Evolutionary conservation across 1,140 invertebrate genomes (phyloP), one percentile per base, ranked within the genome.

Genomic region (Nephila pilipes): DNA sequence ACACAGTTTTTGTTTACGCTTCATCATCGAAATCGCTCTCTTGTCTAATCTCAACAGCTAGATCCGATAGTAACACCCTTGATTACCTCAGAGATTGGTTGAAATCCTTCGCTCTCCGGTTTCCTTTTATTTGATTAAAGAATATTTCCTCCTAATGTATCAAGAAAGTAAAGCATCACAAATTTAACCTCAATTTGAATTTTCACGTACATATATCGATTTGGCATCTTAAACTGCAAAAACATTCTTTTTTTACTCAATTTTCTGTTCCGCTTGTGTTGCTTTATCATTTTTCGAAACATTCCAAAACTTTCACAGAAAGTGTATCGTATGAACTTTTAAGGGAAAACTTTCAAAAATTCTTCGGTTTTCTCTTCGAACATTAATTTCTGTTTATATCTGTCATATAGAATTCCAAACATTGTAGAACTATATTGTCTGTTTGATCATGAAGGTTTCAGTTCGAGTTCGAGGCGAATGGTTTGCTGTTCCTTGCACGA

Each of bases 401-500:
- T 46, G 46, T 10, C 2, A 46, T 10, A 46, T 46, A 46, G 46
- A 46, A 46, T 46, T 46, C 46, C 46, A 10, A 46, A 46, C 46
- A 46, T 46, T 25, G 25, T 63, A 20, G 54, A 25, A 65, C 5
- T 32, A 38, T 88, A 69, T 18, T 63, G 3, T 60, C 18, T 55
- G 14, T 80, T 65, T 22, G 5, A 79, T 80, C 12, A 97, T 97
- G 97, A 97, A 97, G 95, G 95, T 97, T 18, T 97, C 96, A 14
- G 96, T 96, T 46, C 94, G 96, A 90, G 95, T 97, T 80, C 94
- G 96, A 22, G 96, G 96, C 2, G 96, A 97, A 94, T 97, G 97
- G 97, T 96, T 97, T 79, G 96, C 97, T 87, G 96, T 97, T 12
- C 97, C 97, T 6, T 97, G 97, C 94, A 96, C 95, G 91, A 95